phyloP scores from a whole-genome alignment of 2,113 vertebrate species.

The Silurus glanis region DNA sequence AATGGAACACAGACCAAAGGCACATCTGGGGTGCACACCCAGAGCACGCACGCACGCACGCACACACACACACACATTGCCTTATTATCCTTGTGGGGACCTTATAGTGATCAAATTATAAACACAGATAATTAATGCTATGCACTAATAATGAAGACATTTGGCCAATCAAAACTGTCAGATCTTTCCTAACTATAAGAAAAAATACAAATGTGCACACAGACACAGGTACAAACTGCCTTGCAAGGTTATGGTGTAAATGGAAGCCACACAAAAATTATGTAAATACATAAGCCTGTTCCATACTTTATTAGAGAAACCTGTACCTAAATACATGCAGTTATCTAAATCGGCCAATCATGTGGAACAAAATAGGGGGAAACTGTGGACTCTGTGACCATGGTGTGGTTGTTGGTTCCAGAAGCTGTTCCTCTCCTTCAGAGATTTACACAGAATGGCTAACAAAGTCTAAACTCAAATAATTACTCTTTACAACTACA shows the following conservation, averaged over 20 bases:
- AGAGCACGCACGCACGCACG: constrained; percentile 33
- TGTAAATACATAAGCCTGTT: too few species aligned
- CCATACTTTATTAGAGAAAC: too few species aligned
- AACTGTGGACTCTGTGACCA: too few species aligned
- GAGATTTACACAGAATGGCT: not conserved
- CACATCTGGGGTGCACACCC: constrained; percentile 47
- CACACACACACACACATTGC: constrained; percentile 49
- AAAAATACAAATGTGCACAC: not conserved
- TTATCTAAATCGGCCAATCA: too few species aligned
- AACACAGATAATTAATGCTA: not conserved
- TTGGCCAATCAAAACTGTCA: not conserved
- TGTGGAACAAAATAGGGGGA: too few species aligned
- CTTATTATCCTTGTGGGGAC: not conserved
- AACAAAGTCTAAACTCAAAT: not conserved
- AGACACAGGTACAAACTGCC: too few species aligned
- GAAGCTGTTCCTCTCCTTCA: too few species aligned
- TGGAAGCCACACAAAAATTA: too few species aligned
- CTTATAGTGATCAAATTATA: not conserved
- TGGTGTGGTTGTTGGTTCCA: too few species aligned
- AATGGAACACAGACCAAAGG: constrained; percentile 59
- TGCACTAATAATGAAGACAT: not conserved
- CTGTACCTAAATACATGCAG: too few species aligned
- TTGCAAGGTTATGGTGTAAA: too few species aligned
- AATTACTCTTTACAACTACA: not conserved
- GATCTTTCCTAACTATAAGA: too few species aligned